Evolutionary conservation across 2,797 vertebrate species (phyloP).

Genomic region (Paramormyrops hopkinsi): DNA sequence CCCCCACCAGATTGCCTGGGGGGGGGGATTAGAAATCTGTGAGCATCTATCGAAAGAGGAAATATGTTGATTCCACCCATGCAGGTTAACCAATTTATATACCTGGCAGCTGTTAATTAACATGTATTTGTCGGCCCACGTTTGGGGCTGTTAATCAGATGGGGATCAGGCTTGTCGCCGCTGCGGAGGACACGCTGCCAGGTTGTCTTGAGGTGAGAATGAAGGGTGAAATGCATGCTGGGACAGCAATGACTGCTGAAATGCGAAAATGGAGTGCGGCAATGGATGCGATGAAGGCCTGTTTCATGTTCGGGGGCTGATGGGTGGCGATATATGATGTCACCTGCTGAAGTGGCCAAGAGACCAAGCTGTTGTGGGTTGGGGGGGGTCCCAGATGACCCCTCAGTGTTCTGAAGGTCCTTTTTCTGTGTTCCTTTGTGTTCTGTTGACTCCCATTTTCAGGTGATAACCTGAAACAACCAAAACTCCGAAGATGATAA

Average conservation of each 20-base stretch:
- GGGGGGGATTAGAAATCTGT: background rate
- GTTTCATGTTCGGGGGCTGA: background rate
- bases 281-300: slow-evolving; percentile 12
- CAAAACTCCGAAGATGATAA: background rate
- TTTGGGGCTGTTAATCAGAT: background rate
- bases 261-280: background rate
- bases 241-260: background rate
- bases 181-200: background rate
- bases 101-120: background rate
- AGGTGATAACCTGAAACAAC: background rate
- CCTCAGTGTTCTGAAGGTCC: background rate
- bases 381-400: background rate
- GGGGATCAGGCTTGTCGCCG: background rate
- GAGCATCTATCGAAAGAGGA: background rate
- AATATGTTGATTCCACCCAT: background rate
- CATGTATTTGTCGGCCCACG: background rate
- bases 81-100: background rate
- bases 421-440: background rate
- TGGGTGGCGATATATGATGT: background rate
- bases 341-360: background rate
- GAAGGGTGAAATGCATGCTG: background rate
- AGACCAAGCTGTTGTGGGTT: background rate
- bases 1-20: background rate
- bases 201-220: background rate
- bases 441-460: background rate